Evolutionary conservation across 2,888 invertebrate species (phyloP), one percentile per base, ranked within the genome.

Genomic region (Pycnomerus fuliginosus): DNA sequence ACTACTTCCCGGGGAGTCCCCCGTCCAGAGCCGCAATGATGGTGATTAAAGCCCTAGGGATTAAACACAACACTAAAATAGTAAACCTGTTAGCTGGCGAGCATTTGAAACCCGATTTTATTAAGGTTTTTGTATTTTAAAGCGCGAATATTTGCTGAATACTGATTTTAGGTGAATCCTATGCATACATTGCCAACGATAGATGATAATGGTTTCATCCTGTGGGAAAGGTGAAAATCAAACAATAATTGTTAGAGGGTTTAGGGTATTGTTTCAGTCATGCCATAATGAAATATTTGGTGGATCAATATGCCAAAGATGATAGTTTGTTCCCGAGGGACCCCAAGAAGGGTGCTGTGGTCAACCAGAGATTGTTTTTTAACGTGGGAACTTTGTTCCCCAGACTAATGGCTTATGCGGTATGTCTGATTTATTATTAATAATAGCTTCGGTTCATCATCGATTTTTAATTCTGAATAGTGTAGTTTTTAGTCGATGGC

Each of bases 111-210:
- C 81, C 84, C 1, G 84, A 85, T 44, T 87, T 76, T 65, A 44
- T 82, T 23, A 80, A 84, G 80, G 86, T 85, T 4, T 11, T 13
- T 14, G 16, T n/a, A 15, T 14, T 24, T 13, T 15, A 13, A 15
- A 8, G 4, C 12, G 12, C 3, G n/a, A 32, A 10, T 13, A 35
- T n/a, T 14, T 7, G n/a, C 16, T 16, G 11, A 22, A 25, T 2
- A 36, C 5, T 36, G 14, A 22, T 47, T 28, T 44, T 44, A 84
- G 84, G 76, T 84, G 69, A 85, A 84, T 67, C 84, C 84, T 1
- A 80, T 84, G 64, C 86, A 87, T 57, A 82, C 82, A 1, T 73
- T 87, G 43, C 87, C 87, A 2, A 84, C 85, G 1, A 76, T 88
- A 61, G 78, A 84, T 55, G 87, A 87, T 61, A 79, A 79, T 58